Evolutionary conservation across 2,888 invertebrate genomes (phyloP), one percentile per base, ranked within the genome.

Genomic region (Saturnia japonica): DNA sequence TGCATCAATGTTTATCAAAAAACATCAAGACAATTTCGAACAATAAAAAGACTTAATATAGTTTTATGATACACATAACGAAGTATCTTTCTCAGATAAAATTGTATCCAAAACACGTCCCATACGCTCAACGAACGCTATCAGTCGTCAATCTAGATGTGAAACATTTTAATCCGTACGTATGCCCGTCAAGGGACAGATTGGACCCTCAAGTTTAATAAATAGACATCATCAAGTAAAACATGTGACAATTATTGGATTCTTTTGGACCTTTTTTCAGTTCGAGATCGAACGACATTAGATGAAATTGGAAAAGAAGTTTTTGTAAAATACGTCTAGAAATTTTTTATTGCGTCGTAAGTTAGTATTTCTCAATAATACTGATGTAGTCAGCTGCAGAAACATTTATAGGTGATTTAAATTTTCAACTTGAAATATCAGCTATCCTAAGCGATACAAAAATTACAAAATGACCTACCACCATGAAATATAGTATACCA

Each of bases 121-220:
- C 70, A 19, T 57, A 68, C 64, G 72, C 43, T 54, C 74, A 43
- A 73, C 70, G 62, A 70, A 68, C n/a, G 62, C 70, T 64, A 70
- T 72, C 71, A 54, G 54, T 66, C 71, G 67, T 57, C 62, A 71
- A 74, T 74, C 72, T 64, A 68, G 25, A 68, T 68, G 47, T 25
- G 68, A 19, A 28, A 22, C 28, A 68, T 75, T 75, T 73, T 74
- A 76, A 76, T 77, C 75, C 68, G 62, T 64, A 64, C 70, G 72
- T 68, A 77, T 74, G 70, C 67, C 64, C 70, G 72, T 34, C 72
- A 42, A 47, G 77, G 76, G 76, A 73, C 68, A 73, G 54, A 74
- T 76, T 72, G 69, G 62, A 51, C 40, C 64, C 64, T 64, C 1
- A 16, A 64, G 16, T 40, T 64, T n/a, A 19, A 64, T 64, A 64